Conservation (phyloP, 2,888 invertebrate genomes). For the Pseudolycoriella hygida region DNA sequence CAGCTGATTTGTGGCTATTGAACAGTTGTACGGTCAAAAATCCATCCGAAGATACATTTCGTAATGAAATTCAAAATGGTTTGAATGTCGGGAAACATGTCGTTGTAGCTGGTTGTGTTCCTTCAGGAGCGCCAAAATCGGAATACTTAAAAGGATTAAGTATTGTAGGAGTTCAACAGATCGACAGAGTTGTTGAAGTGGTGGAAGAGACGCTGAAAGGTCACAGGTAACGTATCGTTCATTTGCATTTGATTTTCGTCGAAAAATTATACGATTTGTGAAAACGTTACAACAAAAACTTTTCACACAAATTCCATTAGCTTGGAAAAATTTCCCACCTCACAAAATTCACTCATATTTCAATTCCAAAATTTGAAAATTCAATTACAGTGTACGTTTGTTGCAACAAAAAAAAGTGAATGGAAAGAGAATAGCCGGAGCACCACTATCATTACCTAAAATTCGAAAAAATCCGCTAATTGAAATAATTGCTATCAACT, state of each 20-base stretch:
- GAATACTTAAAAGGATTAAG: conserved; percentile 51
- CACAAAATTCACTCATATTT: too few relatives aligned
- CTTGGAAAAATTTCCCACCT: too few relatives aligned
- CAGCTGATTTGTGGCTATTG: conserved; percentile 84
- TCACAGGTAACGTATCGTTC: conserved; percentile 33
- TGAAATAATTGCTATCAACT: conserved; percentile 93
- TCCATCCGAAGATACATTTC: conserved; percentile 88
- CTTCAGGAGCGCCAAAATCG: conserved; percentile 76
- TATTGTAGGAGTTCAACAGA: conserved; percentile 95
- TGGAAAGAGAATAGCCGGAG: conserved; percentile 72
- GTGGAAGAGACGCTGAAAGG: conserved; percentile 96
- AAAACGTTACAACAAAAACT: too few relatives aligned
- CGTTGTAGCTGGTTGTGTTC: conserved; percentile 93
- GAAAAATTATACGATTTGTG: too few relatives aligned
- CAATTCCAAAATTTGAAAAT: too few relatives aligned
- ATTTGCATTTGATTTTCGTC: too few relatives aligned
- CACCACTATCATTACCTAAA: conserved; percentile 76
- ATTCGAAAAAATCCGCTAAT: conserved; percentile 88
- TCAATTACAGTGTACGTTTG: conserved; percentile 41
- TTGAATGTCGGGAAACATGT: conserved; percentile 58
- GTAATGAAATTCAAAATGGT: conserved; percentile 70
- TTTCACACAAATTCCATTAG: too few relatives aligned
- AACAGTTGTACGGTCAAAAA: conserved; percentile 92
- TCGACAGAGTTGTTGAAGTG: conserved; percentile 91
- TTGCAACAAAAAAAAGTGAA: conserved; percentile 65